phyloP scores from a whole-genome alignment of 2,113 vertebrate species.

The Brachypteracias leptosomus region DNA sequence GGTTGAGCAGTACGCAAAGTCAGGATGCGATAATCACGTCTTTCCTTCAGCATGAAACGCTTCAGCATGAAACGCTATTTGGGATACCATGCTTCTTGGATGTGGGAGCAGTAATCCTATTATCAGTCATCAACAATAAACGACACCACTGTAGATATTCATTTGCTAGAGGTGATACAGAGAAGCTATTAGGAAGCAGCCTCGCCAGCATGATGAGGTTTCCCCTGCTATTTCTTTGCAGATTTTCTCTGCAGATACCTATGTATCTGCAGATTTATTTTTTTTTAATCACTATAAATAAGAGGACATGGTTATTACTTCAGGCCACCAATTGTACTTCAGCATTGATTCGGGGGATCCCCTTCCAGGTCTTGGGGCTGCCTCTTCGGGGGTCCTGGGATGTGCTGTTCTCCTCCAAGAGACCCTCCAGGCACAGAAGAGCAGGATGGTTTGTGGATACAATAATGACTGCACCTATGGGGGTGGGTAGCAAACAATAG shows the following conservation, averaged over 20 bases:
- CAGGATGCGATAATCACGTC: conserved; percentile 28
- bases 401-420: neutral
- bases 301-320: neutral
- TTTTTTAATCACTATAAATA: neutral
- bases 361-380: neutral
- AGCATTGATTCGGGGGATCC: neutral
- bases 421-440: neutral
- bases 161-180: conserved; percentile 45
- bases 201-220: neutral
- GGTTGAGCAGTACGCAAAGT: conserved; percentile 21
- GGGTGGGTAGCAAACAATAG: neutral
- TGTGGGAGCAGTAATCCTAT: conserved; percentile 44
- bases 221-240: conserved; percentile 9
- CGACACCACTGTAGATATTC: neutral
- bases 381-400: neutral
- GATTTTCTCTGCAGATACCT: conserved; percentile 21
- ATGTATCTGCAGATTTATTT: neutral
- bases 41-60: conserved; percentile 35
- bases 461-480: neutral
- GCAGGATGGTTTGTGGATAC: neutral
- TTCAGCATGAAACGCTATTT: no score
- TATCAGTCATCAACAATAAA: conserved; percentile 61
- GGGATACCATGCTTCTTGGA: conserved; percentile 1
- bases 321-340: neutral
- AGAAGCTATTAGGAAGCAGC: conserved; percentile 38